Base-by-base conservation (phyloP, 2,797 vertebrate species). In the Siniperca scherzeri region DNA sequence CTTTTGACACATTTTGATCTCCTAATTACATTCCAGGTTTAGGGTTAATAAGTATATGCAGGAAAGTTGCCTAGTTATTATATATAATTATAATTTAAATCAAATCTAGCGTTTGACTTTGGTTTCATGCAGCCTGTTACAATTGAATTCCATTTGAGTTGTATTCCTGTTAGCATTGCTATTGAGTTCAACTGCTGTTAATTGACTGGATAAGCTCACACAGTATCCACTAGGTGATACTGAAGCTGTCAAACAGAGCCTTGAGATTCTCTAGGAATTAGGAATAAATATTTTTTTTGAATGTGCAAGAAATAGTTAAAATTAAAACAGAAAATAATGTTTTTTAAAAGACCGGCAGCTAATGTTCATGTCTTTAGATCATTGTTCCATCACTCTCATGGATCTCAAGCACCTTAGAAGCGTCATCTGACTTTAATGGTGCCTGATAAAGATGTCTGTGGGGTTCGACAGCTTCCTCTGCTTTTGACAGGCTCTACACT, bases 381-480 rank as follows among this genome's bases (percentile, higher is more conserved):
- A 50, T 70, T 68, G 16, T 79, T n/a, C 25, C 5, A 33, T 64
- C 53, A 75, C 33, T 81, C 53, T 61, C 69, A 44, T 38, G 44
- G 27, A 76, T 68, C 55, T 80, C 57, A 72, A 36, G 60, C 67
- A 92, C 76, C 79, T 82, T 52, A 78, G 68, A 86, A 81, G 85
- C 79, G 70, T 88, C 55, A 77, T 91, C 73, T 85, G 79, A 85
- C 82, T 87, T 83, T 84, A 87, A 88, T 82, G 74, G 84, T 70
- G 70, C 50, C 82, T 73, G 84, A 90, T 92, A 68, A 86, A 88
- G 84, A 89, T 57, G 68, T 90, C 86, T 80, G 56, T 67, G 67
- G 36, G 78, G 70, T 88, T 84, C 88, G 83, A 92, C 83, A 84
- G 79, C 88, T 91, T 78, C 60, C 69, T 83, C 68, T 86, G 64